Percentiles rank a stretch among this genome's conserved stretches.
phyloP scores from a whole-genome alignment of 2,888 invertebrate species.

The Xanthorhoe designata region DNA sequence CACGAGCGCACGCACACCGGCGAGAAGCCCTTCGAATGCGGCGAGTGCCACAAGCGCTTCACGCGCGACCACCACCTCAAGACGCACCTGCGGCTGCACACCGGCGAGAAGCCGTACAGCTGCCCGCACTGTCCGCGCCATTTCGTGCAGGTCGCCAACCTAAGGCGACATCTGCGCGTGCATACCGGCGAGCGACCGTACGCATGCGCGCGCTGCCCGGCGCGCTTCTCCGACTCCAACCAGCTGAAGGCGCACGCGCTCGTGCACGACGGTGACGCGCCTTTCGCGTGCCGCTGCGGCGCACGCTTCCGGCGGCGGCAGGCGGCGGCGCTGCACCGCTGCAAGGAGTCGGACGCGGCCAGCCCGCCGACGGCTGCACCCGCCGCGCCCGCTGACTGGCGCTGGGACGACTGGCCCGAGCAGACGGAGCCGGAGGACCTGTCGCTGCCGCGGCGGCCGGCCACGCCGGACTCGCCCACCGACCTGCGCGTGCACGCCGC shows the following conservation, averaged over 20 bases:
- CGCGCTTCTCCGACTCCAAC: conserved; percentile 96
- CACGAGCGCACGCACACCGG: conserved; percentile 98
- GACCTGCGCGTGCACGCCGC: conserved; percentile 81
- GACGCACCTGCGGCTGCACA: conserved; percentile 96
- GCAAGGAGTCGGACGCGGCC: conserved; percentile 82
- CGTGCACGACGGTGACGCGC: conserved; percentile 96
- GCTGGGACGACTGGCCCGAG: conserved; percentile 88
- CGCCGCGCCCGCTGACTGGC: conserved; percentile 74
- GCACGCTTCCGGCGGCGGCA: conserved; percentile 93
- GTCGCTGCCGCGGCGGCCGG: conserved; percentile 87
- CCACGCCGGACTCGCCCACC: conserved; percentile 81
- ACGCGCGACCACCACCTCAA: conserved; percentile 97
- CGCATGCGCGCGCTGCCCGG: conserved; percentile 93
- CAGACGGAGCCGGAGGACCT: conserved; percentile 97
- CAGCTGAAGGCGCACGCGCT: conserved; percentile 95
- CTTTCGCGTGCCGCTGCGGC: conserved; percentile 93
- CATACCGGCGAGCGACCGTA: conserved; percentile 97
- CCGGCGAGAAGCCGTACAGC: conserved; percentile 96
- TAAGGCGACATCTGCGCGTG: conserved; percentile 94
- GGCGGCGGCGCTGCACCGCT: conserved; percentile 94
- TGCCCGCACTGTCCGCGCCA: conserved; percentile 96
- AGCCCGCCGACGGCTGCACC: conserved; percentile 78
- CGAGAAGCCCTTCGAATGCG: conserved; percentile 97
- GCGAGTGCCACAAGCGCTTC: conserved; percentile 96
- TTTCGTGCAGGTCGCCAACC: conserved; percentile 97